Evolutionary conservation across 2,113 vertebrate species (phyloP), one percentile per base, ranked within the genome.

Genomic region (Todiramphus chloris): DNA sequence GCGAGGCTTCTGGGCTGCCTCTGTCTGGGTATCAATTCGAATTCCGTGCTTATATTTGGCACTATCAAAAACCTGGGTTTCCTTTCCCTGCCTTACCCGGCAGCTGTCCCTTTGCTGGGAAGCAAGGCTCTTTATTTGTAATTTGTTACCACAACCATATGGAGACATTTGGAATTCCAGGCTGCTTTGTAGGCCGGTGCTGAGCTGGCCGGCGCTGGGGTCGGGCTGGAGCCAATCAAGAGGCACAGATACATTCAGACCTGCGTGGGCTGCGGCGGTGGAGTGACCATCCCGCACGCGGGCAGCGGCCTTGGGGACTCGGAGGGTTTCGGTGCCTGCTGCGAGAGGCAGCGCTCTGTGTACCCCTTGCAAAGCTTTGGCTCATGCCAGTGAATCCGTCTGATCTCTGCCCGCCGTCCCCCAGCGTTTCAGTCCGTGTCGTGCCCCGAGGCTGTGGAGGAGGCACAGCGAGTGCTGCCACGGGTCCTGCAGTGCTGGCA

Each of bases 351-450:
- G 46, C 23, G 3, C 46, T 39, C 4, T 1, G 7, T 19, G 5
- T 3, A 9, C 6, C 14, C 13, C 31, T 37, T n/a, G 12, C 51
- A 66, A 37, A 60, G 64, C n/a, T 64, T 6, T 25, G 64, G 63
- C 30, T 66, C 51, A 24, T 55, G 33, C 25, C 35, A n/a, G 63
- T 5, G 19, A 37, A 43, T 28, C 20, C 41, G 48, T 39, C 39
- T 10, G 41, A 4, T n/a, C 31, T 37, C 59, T 72, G 30, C 63
- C 56, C 7, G 1, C 11, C 3, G 20, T 25, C 17, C n/a, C 24
- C 4, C 27, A 0, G 3, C 1, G 2, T 43, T 55, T 23, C 25
- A 33, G 9, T 1, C 31, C 1, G 4, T 2, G 2, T 30, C 24
- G 10, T 11, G 39, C 9, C 51, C 35, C 44, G 44, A 11, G 70